Percentiles rank a stretch among this genome's conserved stretches.
Conservation (phyloP, 2,797 vertebrate species). For the Okamejei kenojei region DNA sequence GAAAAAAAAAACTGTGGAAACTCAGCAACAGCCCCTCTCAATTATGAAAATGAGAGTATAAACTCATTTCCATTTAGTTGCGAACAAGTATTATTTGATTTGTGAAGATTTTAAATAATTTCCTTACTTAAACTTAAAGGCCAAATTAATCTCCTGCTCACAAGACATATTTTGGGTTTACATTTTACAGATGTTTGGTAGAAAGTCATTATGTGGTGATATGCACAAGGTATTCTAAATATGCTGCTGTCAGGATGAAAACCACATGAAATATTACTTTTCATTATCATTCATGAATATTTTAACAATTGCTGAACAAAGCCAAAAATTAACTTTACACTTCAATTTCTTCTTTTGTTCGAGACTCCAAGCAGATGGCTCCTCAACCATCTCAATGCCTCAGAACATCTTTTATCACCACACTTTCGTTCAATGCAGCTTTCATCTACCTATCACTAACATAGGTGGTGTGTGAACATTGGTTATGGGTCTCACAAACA, state of each 20-base stretch:
- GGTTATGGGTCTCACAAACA: neutral
- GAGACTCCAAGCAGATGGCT: neutral
- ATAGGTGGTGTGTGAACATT: neutral
- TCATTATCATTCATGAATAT: constrained; percentile 29
- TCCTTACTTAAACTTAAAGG: too few species aligned
- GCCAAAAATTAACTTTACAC: neutral
- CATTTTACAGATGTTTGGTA: constrained; percentile 14
- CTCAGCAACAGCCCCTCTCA: neutral
- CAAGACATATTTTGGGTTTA: neutral
- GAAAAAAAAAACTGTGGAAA: neutral
- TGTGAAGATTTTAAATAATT: constrained; percentile 9
- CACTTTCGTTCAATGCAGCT: neutral
- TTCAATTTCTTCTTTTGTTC: neutral
- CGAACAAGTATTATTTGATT: neutral
- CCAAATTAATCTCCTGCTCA: constrained; percentile 11
- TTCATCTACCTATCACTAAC: neutral
- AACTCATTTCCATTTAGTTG: neutral
- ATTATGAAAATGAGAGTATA: neutral
- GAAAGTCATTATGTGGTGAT: constrained; percentile 21
- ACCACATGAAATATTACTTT: constrained; percentile 19
- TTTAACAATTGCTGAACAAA: neutral
- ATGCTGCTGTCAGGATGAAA: constrained; percentile 10
- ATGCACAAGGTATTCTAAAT: constrained; percentile 19
- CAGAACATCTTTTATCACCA: neutral
- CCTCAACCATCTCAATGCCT: neutral